phyloP scores from a whole-genome alignment of 2,888 invertebrate genomes.

The Tholera decimalis region DNA sequence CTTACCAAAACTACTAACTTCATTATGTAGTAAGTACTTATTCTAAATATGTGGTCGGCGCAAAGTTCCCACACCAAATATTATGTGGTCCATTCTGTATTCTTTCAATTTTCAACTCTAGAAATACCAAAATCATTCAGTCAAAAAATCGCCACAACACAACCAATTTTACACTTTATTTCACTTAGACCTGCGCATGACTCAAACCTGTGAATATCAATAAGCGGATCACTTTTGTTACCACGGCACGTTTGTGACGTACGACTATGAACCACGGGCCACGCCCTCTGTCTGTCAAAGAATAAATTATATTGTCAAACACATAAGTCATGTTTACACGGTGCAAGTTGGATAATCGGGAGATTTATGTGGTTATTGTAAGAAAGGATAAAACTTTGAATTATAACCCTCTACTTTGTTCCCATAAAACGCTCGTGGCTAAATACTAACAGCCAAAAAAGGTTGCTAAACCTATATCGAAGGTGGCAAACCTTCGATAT shows the following conservation, averaged over 20 bases:
- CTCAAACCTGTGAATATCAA: constrained; percentile 16
- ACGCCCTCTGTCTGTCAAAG: constrained; percentile 31
- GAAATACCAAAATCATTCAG: not conserved
- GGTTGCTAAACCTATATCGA: too few relatives aligned
- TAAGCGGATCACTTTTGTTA: constrained; percentile 19
- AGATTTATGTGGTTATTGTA: constrained; percentile 16
- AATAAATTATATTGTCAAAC: constrained; percentile 52
- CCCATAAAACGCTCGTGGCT: too few relatives aligned
- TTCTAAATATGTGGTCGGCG: not conserved
- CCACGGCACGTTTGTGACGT: constrained; percentile 16
- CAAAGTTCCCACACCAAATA: not conserved
- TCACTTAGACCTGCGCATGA: constrained; percentile 1
- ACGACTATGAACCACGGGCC: constrained; percentile 18
- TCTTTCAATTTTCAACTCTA: constrained; percentile 1
- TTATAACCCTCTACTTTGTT: not conserved
- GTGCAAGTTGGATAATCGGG: constrained; percentile 24
- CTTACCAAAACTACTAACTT: not conserved
- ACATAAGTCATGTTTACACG: constrained; percentile 46
- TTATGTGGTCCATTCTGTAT: not conserved
- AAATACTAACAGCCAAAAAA: too few relatives aligned
- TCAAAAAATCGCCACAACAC: constrained; percentile 1
- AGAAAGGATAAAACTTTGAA: constrained; percentile 6
- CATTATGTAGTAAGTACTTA: not conserved
- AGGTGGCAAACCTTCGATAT: too few relatives aligned
- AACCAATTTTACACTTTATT: constrained; percentile 25